A percentile compares a stretch with the other conserved stretches of the same genome.
Conservation (phyloP, 1,140 invertebrate genomes). For the Laodelphax striatellus region DNA sequence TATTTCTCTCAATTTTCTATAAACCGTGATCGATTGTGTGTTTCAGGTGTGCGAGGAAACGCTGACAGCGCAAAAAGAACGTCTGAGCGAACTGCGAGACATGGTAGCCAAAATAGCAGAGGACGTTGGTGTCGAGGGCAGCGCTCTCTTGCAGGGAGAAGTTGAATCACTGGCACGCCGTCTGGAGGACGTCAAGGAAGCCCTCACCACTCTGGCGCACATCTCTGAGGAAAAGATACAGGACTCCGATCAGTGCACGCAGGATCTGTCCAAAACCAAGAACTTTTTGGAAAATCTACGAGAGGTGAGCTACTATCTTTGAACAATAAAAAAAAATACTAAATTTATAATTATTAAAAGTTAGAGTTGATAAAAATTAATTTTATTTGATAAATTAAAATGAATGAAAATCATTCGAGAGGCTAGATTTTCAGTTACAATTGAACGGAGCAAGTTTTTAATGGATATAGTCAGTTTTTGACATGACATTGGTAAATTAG, state of each 20-base stretch:
- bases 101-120: slow-evolving; percentile 62
- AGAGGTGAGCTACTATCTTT: slow-evolving; percentile 15
- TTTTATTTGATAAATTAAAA: too few relatives aligned
- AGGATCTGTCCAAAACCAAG: slow-evolving; percentile 20
- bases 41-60: slow-evolving; percentile 59
- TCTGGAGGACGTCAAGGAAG: slow-evolving; percentile 61
- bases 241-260: slow-evolving; percentile 35
- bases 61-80: slow-evolving; percentile 52
- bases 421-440: too few relatives aligned
- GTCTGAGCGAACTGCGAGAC: slow-evolving; percentile 54
- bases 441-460: too few relatives aligned
- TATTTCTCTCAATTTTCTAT: too few relatives aligned
- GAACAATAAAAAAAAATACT: too few relatives aligned
- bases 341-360: too few relatives aligned
- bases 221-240: slow-evolving; percentile 52
- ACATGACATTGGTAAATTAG: too few relatives aligned
- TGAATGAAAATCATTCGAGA: too few relatives aligned
- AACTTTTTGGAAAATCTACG: slow-evolving; percentile 22
- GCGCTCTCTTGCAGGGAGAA: slow-evolving; percentile 56
- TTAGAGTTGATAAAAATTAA: too few relatives aligned
- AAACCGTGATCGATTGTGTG: too few relatives aligned
- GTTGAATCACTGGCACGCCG: slow-evolving; percentile 60
- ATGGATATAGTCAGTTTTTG: too few relatives aligned
- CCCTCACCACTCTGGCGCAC: slow-evolving; percentile 57
- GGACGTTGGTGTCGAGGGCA: slow-evolving; percentile 57